These are phyloP conservation scores for Neria commutata DNA, from an alignment of 2,888 invertebrate species.

Conservation along the genomic window DNA sequence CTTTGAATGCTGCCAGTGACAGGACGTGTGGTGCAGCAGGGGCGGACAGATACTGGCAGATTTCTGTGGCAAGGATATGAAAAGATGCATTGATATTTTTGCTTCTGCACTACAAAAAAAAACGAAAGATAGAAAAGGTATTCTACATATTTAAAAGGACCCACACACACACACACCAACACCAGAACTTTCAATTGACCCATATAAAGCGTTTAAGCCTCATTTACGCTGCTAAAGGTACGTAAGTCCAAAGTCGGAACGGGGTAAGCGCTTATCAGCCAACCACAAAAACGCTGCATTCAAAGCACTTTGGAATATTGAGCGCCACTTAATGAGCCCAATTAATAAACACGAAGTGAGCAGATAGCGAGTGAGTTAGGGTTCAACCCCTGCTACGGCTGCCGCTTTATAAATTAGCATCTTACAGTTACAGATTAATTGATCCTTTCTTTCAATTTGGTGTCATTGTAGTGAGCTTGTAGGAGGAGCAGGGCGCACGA, in stretches of 20 bases:
- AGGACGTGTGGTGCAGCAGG: background rate
- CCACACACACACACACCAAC: no score
- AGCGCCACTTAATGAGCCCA: conserved; percentile 5
- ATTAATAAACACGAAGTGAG: conserved; percentile 5
- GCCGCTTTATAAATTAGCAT: conserved; percentile 27
- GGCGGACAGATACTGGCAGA: background rate
- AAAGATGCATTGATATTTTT: conserved; percentile 22
- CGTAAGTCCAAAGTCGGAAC: no score
- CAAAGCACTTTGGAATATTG: conserved; percentile 10
- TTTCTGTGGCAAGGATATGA: no score
- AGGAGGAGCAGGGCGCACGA: no score
- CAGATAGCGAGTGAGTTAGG: no score
- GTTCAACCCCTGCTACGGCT: no score
- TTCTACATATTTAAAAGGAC: background rate
- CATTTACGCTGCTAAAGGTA: background rate
- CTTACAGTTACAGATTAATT: conserved; percentile 26
- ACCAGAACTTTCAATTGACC: background rate
- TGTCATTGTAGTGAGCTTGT: no score
- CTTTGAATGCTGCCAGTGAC: conserved; percentile 14
- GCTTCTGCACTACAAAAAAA: no score
- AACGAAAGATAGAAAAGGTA: no score
- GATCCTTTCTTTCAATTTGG: no score
- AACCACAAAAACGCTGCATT: conserved; percentile 16
- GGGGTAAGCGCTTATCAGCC: no score
- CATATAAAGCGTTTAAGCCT: background rate